Evolutionary conservation across 2,888 invertebrate species (phyloP), one percentile per base, ranked within the genome.

Genomic region (Lochmaea capreae): DNA sequence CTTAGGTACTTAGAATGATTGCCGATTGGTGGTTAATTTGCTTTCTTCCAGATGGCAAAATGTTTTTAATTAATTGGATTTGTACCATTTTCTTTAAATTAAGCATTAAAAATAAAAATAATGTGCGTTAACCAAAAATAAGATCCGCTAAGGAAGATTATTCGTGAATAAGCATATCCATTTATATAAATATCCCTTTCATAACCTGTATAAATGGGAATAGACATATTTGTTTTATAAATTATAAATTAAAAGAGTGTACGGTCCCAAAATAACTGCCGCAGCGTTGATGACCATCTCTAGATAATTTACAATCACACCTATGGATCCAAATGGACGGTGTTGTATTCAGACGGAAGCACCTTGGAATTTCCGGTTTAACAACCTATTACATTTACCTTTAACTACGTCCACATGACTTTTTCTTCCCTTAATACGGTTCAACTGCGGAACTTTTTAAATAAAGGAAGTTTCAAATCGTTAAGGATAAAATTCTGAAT

Each of bases 371-470:
- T 62, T 61, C 26, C 39, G 49, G 52, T 62, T 68, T 68, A 62
- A 52, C 39, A 18, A 49, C 61, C 59, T 52, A 43, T 43, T 43
- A 11, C 33, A 39, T 9, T 18, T 14, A 43, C n/a, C 1, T 12
- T 58, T 6, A 16, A 46, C 43, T 11, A 26, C 39, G 52, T 59
- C 49, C 61, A 61, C 12, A 43, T 18, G 11, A n/a, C n/a, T 43
- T 63, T n/a, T 43, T 63, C 54, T 2, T 16, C 16, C 9, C 3
- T n/a, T 12, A 61, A 14, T 33, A 14, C 12, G 3, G 12, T 9
- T 22, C 22, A 46, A 59, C 58, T 67, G 67, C 67, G 59, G 67
- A 59, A 61, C 67, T 59, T 65, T 66, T 54, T 10, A 67, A 58
- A 63, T 63, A 43, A 14, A 12, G 5, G 42, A 26, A 43, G 14